phyloP scores from a whole-genome alignment of 2,888 invertebrate genomes.

The Pristionchus entomophagus region DNA sequence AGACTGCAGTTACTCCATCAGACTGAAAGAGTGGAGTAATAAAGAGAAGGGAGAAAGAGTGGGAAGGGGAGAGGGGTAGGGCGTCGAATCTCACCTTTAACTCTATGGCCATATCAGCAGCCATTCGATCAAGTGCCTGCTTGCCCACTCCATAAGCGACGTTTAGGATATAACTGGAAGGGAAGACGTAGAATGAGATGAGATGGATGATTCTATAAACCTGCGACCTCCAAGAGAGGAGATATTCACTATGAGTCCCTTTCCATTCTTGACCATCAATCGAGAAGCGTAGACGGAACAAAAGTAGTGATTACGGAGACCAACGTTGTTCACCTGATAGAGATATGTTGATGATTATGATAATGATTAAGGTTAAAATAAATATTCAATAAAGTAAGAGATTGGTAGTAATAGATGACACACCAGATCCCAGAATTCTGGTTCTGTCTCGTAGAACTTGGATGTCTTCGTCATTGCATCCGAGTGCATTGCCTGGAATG shows the following conservation, averaged over 20 bases:
- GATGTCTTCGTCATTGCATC: neutral
- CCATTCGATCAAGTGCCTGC: slow-evolving; percentile 78
- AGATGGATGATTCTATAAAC: neutral
- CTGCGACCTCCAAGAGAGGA: slow-evolving; percentile 77
- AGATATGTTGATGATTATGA: neutral
- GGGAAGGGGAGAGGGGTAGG: neutral
- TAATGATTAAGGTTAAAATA: neutral
- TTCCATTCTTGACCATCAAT: slow-evolving; percentile 59
- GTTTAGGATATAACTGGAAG: slow-evolving; percentile 76
- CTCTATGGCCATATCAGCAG: slow-evolving; percentile 76
- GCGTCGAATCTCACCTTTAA: neutral
- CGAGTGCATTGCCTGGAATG: neutral
- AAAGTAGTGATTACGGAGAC: slow-evolving; percentile 78
- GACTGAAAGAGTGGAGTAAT: neutral
- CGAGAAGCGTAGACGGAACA: slow-evolving; percentile 77
- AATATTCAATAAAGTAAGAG: no score
- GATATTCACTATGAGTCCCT: slow-evolving; percentile 78
- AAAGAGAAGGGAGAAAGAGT: neutral
- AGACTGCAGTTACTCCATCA: slow-evolving; percentile 65
- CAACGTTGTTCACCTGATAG: slow-evolving; percentile 76
- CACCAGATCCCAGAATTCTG: no score
- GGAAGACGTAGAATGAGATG: neutral
- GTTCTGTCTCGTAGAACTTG: neutral
- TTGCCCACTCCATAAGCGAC: slow-evolving; percentile 78
- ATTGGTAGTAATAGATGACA: no score